Evolutionary conservation across 2,888 invertebrate genomes (phyloP).

Genomic region (Anarsia innoxiella): DNA sequence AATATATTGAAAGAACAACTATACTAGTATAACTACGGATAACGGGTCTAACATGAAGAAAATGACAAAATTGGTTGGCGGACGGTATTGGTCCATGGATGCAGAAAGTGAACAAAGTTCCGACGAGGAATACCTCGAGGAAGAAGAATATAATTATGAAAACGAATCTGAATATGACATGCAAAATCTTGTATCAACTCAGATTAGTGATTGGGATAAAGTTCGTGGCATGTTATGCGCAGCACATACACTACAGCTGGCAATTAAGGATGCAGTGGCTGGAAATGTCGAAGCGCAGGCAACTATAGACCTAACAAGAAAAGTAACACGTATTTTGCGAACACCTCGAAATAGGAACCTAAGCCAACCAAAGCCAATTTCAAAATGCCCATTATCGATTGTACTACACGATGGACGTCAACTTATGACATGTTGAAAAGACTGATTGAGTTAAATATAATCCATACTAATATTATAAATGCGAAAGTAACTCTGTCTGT

Average conservation of each 20-base stretch:
- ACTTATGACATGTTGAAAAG: constrained; percentile 10
- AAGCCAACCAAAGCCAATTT: constrained; percentile 5
- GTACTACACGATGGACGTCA: constrained; percentile 11
- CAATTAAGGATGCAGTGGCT: constrained; percentile 12
- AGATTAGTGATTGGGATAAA: no score
- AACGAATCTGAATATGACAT: no score
- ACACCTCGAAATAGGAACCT: constrained; percentile 5
- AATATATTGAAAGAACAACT: neutral
- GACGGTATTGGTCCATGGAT: no score
- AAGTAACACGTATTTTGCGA: constrained; percentile 9
- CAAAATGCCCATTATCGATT: constrained; percentile 11
- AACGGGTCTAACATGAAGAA: neutral
- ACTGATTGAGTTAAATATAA: neutral
- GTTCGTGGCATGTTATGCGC: constrained; percentile 16
- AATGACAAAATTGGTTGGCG: neutral
- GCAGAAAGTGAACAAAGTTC: no score
- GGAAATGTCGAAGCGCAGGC: constrained; percentile 3
- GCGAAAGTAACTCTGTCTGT: no score
- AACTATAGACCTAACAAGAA: constrained; percentile 5
- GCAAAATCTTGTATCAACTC: no score
- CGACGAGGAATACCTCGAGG: no score
- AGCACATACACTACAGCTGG: constrained; percentile 14
- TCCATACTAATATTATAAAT: no score
- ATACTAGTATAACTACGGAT: neutral
- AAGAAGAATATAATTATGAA: no score